Conservation (phyloP, 1,140 invertebrate genomes). For the Sycophaga agraensis region DNA sequence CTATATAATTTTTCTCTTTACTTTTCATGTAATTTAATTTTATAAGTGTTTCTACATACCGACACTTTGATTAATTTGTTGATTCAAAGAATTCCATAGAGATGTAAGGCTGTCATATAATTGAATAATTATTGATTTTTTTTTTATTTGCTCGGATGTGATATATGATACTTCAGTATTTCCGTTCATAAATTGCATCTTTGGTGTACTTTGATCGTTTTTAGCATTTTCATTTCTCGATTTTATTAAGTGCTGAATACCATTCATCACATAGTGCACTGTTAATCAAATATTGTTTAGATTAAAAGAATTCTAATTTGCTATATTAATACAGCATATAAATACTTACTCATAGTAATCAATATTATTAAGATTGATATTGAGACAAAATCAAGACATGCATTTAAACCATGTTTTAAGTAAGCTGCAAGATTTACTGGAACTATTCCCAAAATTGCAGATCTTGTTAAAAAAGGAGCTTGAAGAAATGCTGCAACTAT, state of each 20-base stretch:
- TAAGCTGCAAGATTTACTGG: constrained; percentile 49
- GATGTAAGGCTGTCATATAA: too few species aligned
- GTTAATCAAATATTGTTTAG: not conserved
- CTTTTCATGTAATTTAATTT: too few species aligned
- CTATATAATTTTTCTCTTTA: too few species aligned
- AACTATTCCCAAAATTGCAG: constrained; percentile 45
- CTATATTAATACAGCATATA: constrained; percentile 22
- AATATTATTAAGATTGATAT: constrained; percentile 48
- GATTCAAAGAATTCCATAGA: constrained; percentile 4
- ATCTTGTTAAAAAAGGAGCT: constrained; percentile 46
- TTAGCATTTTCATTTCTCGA: constrained; percentile 12
- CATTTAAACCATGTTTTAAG: constrained; percentile 48
- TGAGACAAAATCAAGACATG: constrained; percentile 48
- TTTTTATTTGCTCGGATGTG: not conserved
- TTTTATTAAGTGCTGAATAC: constrained; percentile 39
- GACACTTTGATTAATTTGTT: constrained; percentile 31
- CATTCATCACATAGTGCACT: constrained; percentile 49
- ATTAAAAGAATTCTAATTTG: too few species aligned
- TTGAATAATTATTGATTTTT: too few species aligned
- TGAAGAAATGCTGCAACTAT: constrained; percentile 50
- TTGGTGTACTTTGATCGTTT: too few species aligned
- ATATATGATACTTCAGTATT: not conserved
- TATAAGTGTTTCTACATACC: constrained; percentile 36
- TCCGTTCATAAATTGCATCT: not conserved
- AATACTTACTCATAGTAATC: constrained; percentile 48